Conservation (phyloP, 1,140 invertebrate genomes). For the Drosophila kepulauana region DNA sequence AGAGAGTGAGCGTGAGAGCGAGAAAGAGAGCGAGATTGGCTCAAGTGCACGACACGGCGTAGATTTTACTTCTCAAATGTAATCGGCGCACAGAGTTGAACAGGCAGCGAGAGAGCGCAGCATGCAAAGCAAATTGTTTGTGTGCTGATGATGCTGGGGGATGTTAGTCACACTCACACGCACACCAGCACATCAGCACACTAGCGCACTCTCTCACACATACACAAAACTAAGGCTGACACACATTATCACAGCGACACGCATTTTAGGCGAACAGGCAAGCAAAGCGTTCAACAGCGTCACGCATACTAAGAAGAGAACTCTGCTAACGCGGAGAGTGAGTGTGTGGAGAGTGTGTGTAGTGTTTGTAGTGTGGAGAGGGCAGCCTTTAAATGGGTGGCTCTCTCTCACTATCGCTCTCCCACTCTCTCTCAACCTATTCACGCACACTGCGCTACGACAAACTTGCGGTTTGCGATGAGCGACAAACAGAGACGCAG, state of each 20-base stretch:
- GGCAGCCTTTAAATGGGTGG: too few relatives aligned
- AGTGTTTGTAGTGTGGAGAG: slow-evolving; percentile 3
- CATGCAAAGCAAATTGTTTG: background rate
- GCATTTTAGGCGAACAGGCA: slow-evolving; percentile 80
- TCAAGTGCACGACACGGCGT: slow-evolving; percentile 78
- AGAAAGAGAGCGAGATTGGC: slow-evolving; percentile 58
- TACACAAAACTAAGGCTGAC: slow-evolving; percentile 23
- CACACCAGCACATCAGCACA: slow-evolving; percentile 8
- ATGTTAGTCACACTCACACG: slow-evolving; percentile 51
- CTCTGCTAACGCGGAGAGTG: slow-evolving; percentile 5
- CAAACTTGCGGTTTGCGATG: slow-evolving; percentile 70
- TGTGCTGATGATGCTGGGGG: slow-evolving; percentile 20
- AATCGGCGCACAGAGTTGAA: slow-evolving; percentile 62
- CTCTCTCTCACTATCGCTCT: too few relatives aligned
- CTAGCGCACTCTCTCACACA: background rate
- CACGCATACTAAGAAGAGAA: slow-evolving; percentile 60
- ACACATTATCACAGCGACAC: slow-evolving; percentile 81
- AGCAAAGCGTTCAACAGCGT: slow-evolving; percentile 66
- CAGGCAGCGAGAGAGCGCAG: background rate
- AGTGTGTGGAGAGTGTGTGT: slow-evolving; percentile 12
- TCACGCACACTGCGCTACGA: slow-evolving; percentile 47
- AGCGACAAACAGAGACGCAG: slow-evolving; percentile 61
- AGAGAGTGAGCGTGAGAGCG: slow-evolving; percentile 38
- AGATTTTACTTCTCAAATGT: slow-evolving; percentile 85
- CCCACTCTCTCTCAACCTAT: too few relatives aligned